Base-by-base conservation (phyloP, 2,888 invertebrate species). In the Meteorus colon region DNA sequence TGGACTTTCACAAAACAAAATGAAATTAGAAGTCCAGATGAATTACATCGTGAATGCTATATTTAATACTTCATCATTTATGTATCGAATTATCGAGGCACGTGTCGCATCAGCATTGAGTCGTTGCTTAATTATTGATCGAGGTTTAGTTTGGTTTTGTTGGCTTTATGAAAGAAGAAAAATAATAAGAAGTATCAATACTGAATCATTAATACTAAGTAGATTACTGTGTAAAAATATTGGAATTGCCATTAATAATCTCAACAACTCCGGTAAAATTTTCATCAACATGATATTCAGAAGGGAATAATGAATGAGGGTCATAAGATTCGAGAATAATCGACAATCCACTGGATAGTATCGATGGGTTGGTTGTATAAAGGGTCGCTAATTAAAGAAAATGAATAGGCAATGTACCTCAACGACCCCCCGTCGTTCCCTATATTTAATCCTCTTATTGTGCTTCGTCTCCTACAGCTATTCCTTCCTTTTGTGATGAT, bases 21-120 rank as follows among this genome's bases (percentile, higher is more conserved):
- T 80, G 74, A 81, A 78, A 79, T 79, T 78, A 75, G 69, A 78
- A 78, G 77, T 73, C 78, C 69, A 48, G 80, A 79, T 73, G 73
- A 77, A 79, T 77, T 69, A 74, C 69, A 74, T 69, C 78, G 76
- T 73, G 77, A 72, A 62, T 41, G 8, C 62, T 62, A n/a, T 27
- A 24, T 59, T 67, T 67, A n/a, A 19, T 24, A 8, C 59, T 59
- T 19, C 59, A 59, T 27, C 55, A 55, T 8, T 55, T 55, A 55
- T 55, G 24, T 14, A 68, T 37, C 19, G 4, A 14, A 14, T 37
- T 34, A 27, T 16, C n/a, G 24, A 14, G 69, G 12, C 48, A 48
- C 55, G n/a, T 59, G 37, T 59, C 37, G 5, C 62, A n/a, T 60
- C 59, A 70, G 60, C 68, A 24, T 75, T 73, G 74, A 62, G 2